Base-by-base conservation (phyloP, 1,140 invertebrate species). In the Pectinophora gossypiella region DNA sequence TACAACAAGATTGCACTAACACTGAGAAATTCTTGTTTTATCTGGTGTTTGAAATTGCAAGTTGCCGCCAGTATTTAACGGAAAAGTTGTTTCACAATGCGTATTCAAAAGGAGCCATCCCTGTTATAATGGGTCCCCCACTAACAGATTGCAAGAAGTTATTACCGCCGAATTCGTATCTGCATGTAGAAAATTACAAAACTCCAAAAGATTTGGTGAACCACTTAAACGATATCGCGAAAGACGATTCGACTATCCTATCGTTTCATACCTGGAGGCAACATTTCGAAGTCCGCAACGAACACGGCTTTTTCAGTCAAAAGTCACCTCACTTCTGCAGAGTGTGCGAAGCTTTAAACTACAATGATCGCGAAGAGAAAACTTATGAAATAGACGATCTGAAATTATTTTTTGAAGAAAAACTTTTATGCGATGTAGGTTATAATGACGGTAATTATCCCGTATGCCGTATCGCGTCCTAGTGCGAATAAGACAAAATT, bases 261-360 rank as follows among this genome's bases (percentile, higher is more conserved):
- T 51, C 87, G 15, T 94, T 90, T 63, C 93, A 94, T 55, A 51
- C 79, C 32, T 95, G 94, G 93, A 90, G 92, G 65, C 77, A 71
- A 15, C 68, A 89, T 15, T 94, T 92, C 27, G 76, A 89, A 52
- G 89, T 94, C 42, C 61, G 92, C 3, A 94, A 94, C 76, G 92
- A 93, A 62, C 92, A 93, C 63, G 92, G 92, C 0, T 93, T 92
- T 60, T 93, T 93, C 60, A 85, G 89, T 0, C 88, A 88, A 1
- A 59, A 64, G 0, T 94, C 93, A 0, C 88, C 88, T 51, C 95
- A 95, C 75, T 94, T 94, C 79, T 96, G 95, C 69, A 89, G 95
- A 36, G 72, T 95, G 18, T 96, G 95, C 71, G 91, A 95, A 60
- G 91, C 93, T 35, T 77, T 94, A 6, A 91, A 94, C 69, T 92